Base-by-base conservation (phyloP, 2,888 invertebrate genomes). In the Gibbula magus region DNA sequence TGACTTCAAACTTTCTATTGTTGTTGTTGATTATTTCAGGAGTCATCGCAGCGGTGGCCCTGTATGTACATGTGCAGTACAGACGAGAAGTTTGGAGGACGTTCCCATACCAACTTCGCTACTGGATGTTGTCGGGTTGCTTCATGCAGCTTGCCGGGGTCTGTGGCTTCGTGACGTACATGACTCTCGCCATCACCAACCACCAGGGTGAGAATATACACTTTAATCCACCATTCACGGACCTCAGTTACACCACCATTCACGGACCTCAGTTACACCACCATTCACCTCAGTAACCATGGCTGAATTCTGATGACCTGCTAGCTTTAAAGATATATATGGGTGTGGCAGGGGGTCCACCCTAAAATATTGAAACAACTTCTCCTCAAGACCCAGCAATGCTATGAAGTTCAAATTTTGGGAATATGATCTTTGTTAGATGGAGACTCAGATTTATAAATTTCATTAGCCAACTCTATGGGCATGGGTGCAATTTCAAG, bases 111-210 rank as follows among this genome's bases (percentile, higher is more conserved):
- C 54, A 80, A 20, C 83, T 92, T 35, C 84, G 84, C 45, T 22
- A 52, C 0, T 87, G 85, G 81, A 91, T 92, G 89, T 75, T 90
- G 51, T 35, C 78, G 0, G 91, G 91, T 2, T 91, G 91, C 78
- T 88, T 91, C 75, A 83, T 89, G 18, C 92, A 92, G 80, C 83
- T 92, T n/a, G 86, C 87, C 1, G 91, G 91, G 0, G 86, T 91
- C 13, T 88, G 89, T 83, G 91, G 90, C n/a, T 87, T 91, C 79
- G 88, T 89, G 0, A 87, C 87, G 0, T 92, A 92, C 79, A 79
- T 92, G 7, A 86, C 89, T 0, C 81, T 92, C 29, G 92, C 89
- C 4, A 88, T 91, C 20, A 78, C 85, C 18, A 75, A 86, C 22
- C 81, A 89, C 52, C 91, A 91, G 85, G 88, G 92, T 91, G 86